These are phyloP conservation scores for Rhinolophus sinicus DNA, from an alignment of 2,113 vertebrate genomes.

Conservation along the genomic window DNA sequence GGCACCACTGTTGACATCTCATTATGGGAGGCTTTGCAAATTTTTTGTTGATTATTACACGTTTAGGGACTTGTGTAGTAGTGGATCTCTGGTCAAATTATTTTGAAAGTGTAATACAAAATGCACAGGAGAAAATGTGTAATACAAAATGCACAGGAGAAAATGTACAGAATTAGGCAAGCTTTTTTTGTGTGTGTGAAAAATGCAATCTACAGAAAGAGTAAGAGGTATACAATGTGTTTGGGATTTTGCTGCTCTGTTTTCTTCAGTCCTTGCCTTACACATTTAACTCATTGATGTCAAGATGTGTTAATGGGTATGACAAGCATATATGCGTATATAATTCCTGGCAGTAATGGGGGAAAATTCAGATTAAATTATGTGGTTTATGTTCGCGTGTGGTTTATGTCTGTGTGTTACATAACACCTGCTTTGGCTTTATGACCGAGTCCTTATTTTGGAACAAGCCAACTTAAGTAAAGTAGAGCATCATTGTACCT, in stretches of 20 bases:
- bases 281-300: not conserved
- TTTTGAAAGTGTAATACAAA: slow-evolving; percentile 36
- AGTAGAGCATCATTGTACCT: not conserved
- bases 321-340: not conserved
- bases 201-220: not conserved
- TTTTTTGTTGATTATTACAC: slow-evolving; percentile 10
- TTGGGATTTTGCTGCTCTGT: not conserved
- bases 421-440: not conserved
- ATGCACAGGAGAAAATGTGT: not conserved
- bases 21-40: not conserved
- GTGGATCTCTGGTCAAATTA: not conserved
- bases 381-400: not conserved
- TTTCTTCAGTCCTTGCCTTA: not conserved
- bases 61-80: not conserved
- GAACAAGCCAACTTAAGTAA: not conserved
- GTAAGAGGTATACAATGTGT: not conserved
- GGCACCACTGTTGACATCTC: slow-evolving; percentile 31
- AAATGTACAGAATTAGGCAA: slow-evolving; percentile 9
- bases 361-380: not conserved
- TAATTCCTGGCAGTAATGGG: not conserved
- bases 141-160: not conserved
- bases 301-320: not conserved
- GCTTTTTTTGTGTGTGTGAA: not conserved
- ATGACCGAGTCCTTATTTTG: not conserved
- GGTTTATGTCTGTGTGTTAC: not conserved